These are phyloP conservation scores for Diadophis punctatus DNA, from an alignment of 2,113 vertebrate genomes.

Conservation along the genomic window DNA sequence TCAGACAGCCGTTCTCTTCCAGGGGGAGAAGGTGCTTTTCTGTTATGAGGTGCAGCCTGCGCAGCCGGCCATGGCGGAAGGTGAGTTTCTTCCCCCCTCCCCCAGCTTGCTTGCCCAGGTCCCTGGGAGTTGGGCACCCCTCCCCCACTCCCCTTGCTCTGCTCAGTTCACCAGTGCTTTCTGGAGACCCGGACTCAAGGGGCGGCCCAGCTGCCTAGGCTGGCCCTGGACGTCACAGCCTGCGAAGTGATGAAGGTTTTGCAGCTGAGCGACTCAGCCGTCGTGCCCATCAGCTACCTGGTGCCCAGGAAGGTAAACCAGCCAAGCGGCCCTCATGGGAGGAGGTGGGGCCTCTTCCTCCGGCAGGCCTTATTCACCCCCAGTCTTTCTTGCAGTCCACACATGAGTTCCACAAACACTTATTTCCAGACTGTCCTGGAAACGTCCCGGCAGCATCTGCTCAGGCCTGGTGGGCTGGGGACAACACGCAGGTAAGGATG, in stretches of 20 bases:
- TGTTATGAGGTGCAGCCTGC: conserved; percentile 77
- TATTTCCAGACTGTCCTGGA: conserved; percentile 84
- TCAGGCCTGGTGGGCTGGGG: conserved; percentile 87
- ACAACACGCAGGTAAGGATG: conserved; percentile 79
- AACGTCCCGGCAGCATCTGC: conserved; percentile 68
- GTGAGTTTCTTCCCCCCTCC: conserved; percentile 53
- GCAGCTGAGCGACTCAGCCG: conserved; percentile 82
- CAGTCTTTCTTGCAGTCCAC: conserved; percentile 61
- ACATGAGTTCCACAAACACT: conserved; percentile 87
- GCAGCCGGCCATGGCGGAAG: conserved; percentile 74
- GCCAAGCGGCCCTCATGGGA: fast-evolving
- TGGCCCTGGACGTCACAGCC: conserved; percentile 77
- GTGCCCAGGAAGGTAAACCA: conserved; percentile 89
- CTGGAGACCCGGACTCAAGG: conserved; percentile 76
- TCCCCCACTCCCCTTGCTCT: not conserved
- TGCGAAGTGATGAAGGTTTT: conserved; percentile 88
- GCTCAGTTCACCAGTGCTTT: conserved; percentile 86
- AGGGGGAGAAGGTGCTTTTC: conserved; percentile 79
- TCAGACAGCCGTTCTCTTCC: not conserved
- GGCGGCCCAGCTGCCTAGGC: conserved; percentile 75
- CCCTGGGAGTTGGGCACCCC: not conserved
- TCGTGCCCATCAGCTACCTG: conserved; percentile 84
- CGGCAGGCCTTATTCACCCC: not conserved
- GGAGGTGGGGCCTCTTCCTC: not conserved
- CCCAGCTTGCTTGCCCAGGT: fast-evolving